Evolutionary conservation across 1,140 invertebrate species (phyloP), one percentile per base, ranked within the genome.

Genomic region (Thaumatotibia leucotreta): DNA sequence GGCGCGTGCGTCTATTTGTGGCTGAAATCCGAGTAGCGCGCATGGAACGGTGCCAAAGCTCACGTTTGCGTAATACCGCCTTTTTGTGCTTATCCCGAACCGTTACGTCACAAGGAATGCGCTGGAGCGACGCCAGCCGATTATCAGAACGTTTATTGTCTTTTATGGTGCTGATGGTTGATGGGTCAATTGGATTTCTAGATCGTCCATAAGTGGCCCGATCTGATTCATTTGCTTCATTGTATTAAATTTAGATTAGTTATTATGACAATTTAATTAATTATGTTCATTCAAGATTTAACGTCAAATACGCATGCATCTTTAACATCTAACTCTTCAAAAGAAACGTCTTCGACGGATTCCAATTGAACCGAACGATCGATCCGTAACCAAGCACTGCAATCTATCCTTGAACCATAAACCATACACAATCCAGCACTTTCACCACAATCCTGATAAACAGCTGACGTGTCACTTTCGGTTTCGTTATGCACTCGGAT

Each of bases 1-100:
- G 72, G 73, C 73, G 82, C 78, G 82, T 80, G 83, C 84, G 84
- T 79, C 88, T 89, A 89, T 91, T 91, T 91, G 87, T 83, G 82
- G 86, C 73, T 74, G 88, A 88, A 89, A 89, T 77, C 76, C 85
- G 87, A 89, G 84, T 78, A 82, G 85, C 74, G 77, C 75, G 79
- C 80, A 82, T 68, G 88, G 86, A 84, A 75, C 78, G 64, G 65
- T 84, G 87, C 88, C 86, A 88, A 81, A 75, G 70, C 77, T 73
- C 68, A 75, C 77, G 80, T 88, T 88, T 89, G 86, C 86, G 86
- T 89, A 91, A 89, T 79, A 74, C 74, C 71, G 75, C 69, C 69
- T 82, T 82, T 83, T 75, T 85, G 82, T 79, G 83, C 78, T 74
- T 80, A 80, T 76, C 67, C 83, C 79, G 76, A 77, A 70, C 73